Percentiles rank a stretch among this genome's conserved stretches.
phyloP scores from a whole-genome alignment of 1,140 invertebrate species.

The Rhyzopertha dominica region DNA sequence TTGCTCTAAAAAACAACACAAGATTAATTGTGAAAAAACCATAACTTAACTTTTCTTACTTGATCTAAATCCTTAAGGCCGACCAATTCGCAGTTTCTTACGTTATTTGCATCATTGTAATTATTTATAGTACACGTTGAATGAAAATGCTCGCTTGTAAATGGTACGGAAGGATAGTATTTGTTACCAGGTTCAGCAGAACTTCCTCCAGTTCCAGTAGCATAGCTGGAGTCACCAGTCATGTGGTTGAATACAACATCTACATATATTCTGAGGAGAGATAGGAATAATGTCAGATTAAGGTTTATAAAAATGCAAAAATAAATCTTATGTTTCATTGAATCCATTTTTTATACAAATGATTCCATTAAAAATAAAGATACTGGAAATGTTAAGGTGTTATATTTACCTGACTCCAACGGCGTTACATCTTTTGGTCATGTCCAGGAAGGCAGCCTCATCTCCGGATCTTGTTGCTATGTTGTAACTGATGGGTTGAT shows the following conservation, averaged over 20 bases:
- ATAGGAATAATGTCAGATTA: background rate
- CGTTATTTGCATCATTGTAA: conserved; percentile 49
- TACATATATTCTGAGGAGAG: conserved; percentile 65
- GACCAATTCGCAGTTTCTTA: conserved; percentile 68
- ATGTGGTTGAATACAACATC: conserved; percentile 88
- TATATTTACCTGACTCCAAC: conserved; percentile 31
- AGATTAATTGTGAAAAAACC: background rate
- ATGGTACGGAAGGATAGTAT: conserved; percentile 56
- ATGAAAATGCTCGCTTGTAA: conserved; percentile 53
- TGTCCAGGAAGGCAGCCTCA: conserved; percentile 61
- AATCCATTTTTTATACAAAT: too few relatives aligned
- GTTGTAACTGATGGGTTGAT: conserved; percentile 83
- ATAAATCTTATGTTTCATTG: conserved; percentile 1
- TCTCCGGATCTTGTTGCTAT: conserved; percentile 70
- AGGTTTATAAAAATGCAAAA: background rate
- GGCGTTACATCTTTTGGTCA: conserved; percentile 49
- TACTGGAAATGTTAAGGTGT: too few relatives aligned
- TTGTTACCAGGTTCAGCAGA: conserved; percentile 48
- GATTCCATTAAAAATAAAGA: too few relatives aligned
- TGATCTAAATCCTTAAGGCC: conserved; percentile 73
- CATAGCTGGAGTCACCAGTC: conserved; percentile 52
- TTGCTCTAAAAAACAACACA: conserved; percentile 38
- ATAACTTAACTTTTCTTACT: conserved; percentile 1
- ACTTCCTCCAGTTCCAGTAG: conserved; percentile 57
- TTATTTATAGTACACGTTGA: conserved; percentile 48